Evolutionary conservation across 1,140 invertebrate species (phyloP).

Genomic region (Rhagoletis pomonella): DNA sequence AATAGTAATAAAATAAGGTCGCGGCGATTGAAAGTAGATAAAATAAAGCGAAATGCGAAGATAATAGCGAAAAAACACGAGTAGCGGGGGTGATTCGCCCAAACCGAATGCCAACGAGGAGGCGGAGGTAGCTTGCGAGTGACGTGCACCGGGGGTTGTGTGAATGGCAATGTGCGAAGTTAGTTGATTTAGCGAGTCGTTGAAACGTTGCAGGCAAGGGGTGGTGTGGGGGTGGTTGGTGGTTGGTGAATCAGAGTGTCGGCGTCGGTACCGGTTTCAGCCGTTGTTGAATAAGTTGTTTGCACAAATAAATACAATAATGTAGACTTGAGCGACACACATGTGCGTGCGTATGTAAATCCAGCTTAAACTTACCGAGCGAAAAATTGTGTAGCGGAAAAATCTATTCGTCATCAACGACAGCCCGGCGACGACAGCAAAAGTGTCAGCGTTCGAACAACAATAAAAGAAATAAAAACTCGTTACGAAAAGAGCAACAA

Average conservation of each 20-base stretch:
- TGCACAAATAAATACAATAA: background rate
- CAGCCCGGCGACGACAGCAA: background rate
- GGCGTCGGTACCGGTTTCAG: no score
- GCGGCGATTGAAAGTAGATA: background rate
- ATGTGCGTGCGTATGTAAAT: background rate
- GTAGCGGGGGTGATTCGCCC: background rate
- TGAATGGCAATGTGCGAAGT: background rate
- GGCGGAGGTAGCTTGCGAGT: background rate
- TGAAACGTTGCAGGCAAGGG: background rate
- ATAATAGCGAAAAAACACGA: background rate
- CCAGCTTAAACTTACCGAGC: background rate
- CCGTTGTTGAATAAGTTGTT: no score
- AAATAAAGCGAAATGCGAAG: background rate
- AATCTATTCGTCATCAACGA: conserved; percentile 41
- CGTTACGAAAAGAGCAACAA: conserved; percentile 7
- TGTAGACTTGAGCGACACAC: background rate
- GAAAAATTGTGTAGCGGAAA: conserved; percentile 18
- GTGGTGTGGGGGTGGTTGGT: no score
- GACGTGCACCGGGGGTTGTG: background rate
- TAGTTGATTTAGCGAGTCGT: no score
- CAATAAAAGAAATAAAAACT: no score
- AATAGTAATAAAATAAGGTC: background rate
- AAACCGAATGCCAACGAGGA: background rate
- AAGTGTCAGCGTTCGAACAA: background rate
- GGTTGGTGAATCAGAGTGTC: no score